Evolutionary conservation across 2,888 invertebrate genomes (phyloP), one percentile per base, ranked within the genome.

Genomic region (Lamellibrachia satsuma): DNA sequence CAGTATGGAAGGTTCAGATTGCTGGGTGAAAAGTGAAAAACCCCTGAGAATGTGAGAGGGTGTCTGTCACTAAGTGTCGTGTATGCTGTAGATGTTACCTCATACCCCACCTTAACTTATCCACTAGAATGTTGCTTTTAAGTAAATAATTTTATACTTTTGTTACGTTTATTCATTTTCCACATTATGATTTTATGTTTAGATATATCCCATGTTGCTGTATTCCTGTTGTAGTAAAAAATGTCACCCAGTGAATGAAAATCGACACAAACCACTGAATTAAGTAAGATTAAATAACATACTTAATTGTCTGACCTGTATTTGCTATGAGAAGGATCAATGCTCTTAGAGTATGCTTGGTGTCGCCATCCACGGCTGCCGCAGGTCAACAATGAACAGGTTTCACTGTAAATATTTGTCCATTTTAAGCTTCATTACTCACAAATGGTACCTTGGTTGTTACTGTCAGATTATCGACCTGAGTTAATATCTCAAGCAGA

Each of bases 401-500:
- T 22, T 75, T 15, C 75, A 75, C 22, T 22, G 75, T 75, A 75
- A 75, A 75, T 75, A 75, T 75, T 75, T 75, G 75, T n/a, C 75
- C 75, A 22, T 75, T 75, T 75, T 75, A 75, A 75, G 75, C 75
- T 75, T 75, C 15, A 75, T 75, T 75, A 75, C 2, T 4, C 22
- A 0, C 22, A 75, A 75, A 75, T 75, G 75, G 75, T 22, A n/a
- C 75, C 22, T 0, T 75, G 75, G 75, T 75, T 75, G 75, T 75
- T 75, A 75, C 22, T 75, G 75, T 75, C 75, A 15, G 75, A 75
- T 75, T 75, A 75, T 75, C 75, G 75, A 75, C 75, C 75, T 75
- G 75, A 75, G 75, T 75, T 75, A 75, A 75, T 75, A n/a, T 75
- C n/a, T 75, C 75, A 75, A n/a, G n/a, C 75, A 75, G 75, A 75